A percentile compares a stretch with the other conserved stretches of the same genome.
Conservation (phyloP, 2,113 vertebrate species). For the Prunella fulvescens region DNA sequence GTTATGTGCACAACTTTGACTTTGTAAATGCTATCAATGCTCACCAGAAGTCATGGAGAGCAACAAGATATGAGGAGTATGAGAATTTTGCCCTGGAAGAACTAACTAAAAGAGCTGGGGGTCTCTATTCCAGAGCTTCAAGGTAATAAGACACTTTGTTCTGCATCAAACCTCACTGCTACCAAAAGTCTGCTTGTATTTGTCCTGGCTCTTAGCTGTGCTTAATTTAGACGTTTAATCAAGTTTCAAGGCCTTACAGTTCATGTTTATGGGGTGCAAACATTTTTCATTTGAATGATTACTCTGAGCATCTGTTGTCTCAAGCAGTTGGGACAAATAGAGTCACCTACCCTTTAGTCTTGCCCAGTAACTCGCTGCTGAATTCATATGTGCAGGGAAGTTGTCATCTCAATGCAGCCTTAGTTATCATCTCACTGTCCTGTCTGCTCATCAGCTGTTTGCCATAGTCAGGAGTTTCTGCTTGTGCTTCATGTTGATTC, state of each 20-base stretch:
- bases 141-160: conserved; percentile 58
- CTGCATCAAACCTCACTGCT: background rate
- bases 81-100: conserved; percentile 78
- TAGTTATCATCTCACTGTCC: background rate
- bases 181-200: background rate
- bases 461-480: background rate
- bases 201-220: background rate
- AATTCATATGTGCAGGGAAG: background rate
- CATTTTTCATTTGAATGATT: background rate
- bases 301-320: background rate
- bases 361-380: background rate
- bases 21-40: conserved; percentile 85
- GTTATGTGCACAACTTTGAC: conserved; percentile 73
- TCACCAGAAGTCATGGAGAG: conserved; percentile 88
- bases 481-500: background rate
- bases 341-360: background rate
- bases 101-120: conserved; percentile 80
- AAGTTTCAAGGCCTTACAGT: background rate
- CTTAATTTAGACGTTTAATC: background rate
- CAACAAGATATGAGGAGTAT: conserved; percentile 77
- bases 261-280: background rate
- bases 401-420: background rate
- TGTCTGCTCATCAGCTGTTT: background rate
- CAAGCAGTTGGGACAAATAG: background rate
- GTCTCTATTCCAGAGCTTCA: conserved; percentile 69